phyloP scores from a whole-genome alignment of 2,797 vertebrate species.

The Parauchenoglanis ngamensis region DNA sequence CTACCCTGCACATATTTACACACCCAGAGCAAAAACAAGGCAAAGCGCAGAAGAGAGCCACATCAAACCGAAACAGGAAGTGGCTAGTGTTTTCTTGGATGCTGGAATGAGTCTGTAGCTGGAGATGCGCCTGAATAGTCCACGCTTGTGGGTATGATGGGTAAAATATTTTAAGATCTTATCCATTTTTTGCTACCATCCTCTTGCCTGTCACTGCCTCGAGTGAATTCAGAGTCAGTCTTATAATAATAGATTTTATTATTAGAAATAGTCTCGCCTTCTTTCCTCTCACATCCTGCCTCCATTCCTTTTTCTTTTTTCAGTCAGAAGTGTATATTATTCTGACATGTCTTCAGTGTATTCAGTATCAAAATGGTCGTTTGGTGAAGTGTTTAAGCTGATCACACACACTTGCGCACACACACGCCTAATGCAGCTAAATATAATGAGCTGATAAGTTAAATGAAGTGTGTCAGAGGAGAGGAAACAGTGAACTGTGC shows the following conservation, averaged over 20 bases:
- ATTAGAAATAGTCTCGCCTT: not conserved
- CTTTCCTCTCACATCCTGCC: not conserved
- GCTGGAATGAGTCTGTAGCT: not conserved
- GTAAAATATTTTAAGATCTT: not conserved
- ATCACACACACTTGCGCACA: not conserved
- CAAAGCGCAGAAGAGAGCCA: not conserved
- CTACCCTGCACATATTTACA: not conserved
- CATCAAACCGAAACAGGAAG: constrained; percentile 1
- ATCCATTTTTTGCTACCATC: not conserved
- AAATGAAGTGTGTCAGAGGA: constrained; percentile 20
- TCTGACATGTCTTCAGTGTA: not conserved
- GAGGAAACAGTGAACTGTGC: not conserved
- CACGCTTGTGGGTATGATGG: not conserved
- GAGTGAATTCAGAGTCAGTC: not conserved
- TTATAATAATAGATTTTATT: constrained; percentile 1
- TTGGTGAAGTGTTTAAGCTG: not conserved
- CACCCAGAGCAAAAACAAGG: not conserved
- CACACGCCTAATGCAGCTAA: constrained; percentile 1
- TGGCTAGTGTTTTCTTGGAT: not conserved
- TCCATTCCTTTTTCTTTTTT: not conserved
- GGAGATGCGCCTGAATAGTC: not conserved
- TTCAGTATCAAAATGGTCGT: not conserved
- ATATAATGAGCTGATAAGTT: constrained; percentile 9
- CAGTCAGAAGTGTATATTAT: not conserved
- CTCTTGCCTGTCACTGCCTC: not conserved